These are phyloP conservation scores for Ardeotis arabs DNA, from an alignment of 2,113 vertebrate genomes.

Conservation along the genomic window DNA sequence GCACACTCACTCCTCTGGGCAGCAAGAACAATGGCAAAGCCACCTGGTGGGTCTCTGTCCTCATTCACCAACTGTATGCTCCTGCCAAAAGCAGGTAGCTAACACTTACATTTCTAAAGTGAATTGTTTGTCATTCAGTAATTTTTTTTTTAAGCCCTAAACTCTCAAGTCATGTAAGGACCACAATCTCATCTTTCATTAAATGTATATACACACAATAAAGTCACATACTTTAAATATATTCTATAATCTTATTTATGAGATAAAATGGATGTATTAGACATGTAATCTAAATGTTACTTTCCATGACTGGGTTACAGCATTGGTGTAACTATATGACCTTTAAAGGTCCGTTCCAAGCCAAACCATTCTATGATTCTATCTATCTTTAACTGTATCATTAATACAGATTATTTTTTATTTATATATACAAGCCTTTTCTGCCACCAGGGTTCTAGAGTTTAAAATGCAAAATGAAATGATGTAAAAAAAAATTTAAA, in stretches of 20 bases:
- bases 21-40: background rate
- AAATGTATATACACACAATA: background rate
- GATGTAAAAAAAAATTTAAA: background rate
- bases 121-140: background rate
- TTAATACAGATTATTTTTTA: background rate
- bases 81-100: background rate
- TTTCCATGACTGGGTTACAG: too few relatives aligned
- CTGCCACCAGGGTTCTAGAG: background rate
- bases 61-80: background rate
- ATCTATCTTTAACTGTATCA: background rate
- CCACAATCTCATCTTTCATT: background rate
- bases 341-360: too few relatives aligned
- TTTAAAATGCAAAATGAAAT: background rate
- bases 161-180: background rate
- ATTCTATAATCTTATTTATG: background rate
- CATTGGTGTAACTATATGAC: too few relatives aligned
- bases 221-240: background rate
- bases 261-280: background rate
- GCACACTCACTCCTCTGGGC: background rate
- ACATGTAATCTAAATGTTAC: too few relatives aligned
- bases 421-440: background rate
- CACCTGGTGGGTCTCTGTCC: background rate
- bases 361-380: too few relatives aligned
- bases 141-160: background rate
- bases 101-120: background rate